These are phyloP conservation scores for Chiroxiphia lanceolata DNA, from an alignment of 2,797 vertebrate genomes.

Conservation along the genomic window DNA sequence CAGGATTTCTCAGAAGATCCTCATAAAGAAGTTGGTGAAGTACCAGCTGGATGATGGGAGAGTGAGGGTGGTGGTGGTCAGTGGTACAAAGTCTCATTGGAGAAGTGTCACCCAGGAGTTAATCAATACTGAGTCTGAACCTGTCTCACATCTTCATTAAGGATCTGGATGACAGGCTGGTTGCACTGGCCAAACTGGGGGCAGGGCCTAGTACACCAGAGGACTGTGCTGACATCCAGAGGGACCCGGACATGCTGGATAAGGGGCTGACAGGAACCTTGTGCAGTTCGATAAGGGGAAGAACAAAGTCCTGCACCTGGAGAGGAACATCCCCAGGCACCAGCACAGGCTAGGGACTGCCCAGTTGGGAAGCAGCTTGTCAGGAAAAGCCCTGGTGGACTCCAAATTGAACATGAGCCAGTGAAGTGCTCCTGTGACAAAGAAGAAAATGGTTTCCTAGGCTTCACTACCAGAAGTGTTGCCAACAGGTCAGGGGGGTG, in stretches of 20 bases:
- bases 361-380: neutral
- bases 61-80: neutral
- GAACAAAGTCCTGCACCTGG: neutral
- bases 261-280: neutral
- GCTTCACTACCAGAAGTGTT: neutral
- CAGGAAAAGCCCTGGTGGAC: no score
- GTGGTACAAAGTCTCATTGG: neutral
- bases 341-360: neutral
- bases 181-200: neutral
- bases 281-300: neutral
- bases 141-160: neutral
- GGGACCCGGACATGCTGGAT: neutral
- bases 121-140: neutral
- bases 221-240: accelerated
- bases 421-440: neutral
- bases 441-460: neutral
- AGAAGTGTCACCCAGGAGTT: neutral
- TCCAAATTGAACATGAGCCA: neutral
- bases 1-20: neutral
- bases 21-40: neutral
- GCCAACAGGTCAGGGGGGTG: neutral
- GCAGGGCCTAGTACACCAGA: neutral
- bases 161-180: accelerated
- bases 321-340: neutral
- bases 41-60: neutral